Percentiles rank a stretch among this genome's conserved stretches.
phyloP scores from a whole-genome alignment of 2,888 invertebrate species.

The Euspilapteryx auroguttella region DNA sequence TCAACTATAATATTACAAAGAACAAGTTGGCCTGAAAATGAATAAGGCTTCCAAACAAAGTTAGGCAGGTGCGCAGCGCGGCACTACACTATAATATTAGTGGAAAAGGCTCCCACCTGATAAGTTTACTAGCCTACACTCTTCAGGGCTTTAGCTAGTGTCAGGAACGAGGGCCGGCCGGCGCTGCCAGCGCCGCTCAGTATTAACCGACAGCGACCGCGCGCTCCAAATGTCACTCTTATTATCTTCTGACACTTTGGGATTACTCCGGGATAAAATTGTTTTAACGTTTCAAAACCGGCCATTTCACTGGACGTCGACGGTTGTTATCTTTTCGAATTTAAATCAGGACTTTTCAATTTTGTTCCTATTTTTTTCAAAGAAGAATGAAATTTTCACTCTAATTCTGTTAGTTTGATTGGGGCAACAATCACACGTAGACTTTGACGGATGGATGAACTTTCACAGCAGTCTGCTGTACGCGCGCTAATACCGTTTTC shows the following conservation, averaged over 20 bases:
- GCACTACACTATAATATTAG: constrained; percentile 22
- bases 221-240: constrained; percentile 57
- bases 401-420: constrained; percentile 28
- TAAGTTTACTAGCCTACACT: constrained; percentile 48
- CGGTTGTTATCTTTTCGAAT: constrained; percentile 42
- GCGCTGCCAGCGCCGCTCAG: constrained; percentile 35
- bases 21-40: no score
- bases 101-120: constrained; percentile 34
- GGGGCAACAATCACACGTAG: constrained; percentile 50
- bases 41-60: constrained; percentile 7
- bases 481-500: constrained; percentile 55
- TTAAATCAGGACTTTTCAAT: constrained; percentile 26
- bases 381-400: no score
- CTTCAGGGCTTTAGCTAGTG: constrained; percentile 52
- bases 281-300: constrained; percentile 48
- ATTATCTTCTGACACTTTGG: constrained; percentile 54
- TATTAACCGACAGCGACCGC: constrained; percentile 36
- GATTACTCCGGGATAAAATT: constrained; percentile 57
- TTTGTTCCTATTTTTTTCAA: no score
- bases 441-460: constrained; percentile 46
- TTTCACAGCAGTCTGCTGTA: constrained; percentile 34
- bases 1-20: no score
- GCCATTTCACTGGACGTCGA: constrained; percentile 34
- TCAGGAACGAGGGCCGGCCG: constrained; percentile 29
- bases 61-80: constrained; percentile 11